Conservation (phyloP, 2,888 invertebrate species). For the Scaptomyza caliginosa region DNA sequence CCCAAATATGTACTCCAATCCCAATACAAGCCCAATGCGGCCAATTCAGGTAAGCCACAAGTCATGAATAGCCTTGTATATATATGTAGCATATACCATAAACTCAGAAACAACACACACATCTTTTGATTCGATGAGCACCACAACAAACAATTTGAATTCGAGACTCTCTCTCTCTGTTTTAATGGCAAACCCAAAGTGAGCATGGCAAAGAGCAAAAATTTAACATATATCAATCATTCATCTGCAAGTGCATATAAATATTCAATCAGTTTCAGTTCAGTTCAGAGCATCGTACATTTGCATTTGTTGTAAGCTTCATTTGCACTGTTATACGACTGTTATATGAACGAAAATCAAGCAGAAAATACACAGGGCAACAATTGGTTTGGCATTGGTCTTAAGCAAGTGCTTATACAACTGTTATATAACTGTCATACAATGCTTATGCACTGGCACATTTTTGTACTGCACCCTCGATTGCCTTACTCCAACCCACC, state of each 20-base stretch:
- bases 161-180: constrained; percentile 14
- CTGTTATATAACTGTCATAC: constrained; percentile 6
- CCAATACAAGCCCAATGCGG: constrained; percentile 79
- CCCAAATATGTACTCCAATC: constrained; percentile 85
- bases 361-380: not conserved
- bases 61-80: constrained; percentile 12
- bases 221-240: constrained; percentile 21
- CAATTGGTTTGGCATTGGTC: not conserved
- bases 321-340: constrained; percentile 15
- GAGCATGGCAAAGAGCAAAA: constrained; percentile 23
- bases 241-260: not conserved
- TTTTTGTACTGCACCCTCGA: constrained; percentile 8
- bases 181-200: constrained; percentile 13
- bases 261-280: not conserved
- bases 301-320: constrained; percentile 23
- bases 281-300: constrained; percentile 22
- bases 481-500: not conserved
- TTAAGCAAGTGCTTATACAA: not conserved
- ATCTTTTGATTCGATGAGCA: constrained; percentile 15
- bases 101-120: not conserved
- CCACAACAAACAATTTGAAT: constrained; percentile 8
- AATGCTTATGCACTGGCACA: not conserved
- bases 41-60: constrained; percentile 48
- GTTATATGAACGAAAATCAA: not conserved
- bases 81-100: constrained; percentile 8